phyloP scores from a whole-genome alignment of 2,888 invertebrate species.

The Eurois occulta region DNA sequence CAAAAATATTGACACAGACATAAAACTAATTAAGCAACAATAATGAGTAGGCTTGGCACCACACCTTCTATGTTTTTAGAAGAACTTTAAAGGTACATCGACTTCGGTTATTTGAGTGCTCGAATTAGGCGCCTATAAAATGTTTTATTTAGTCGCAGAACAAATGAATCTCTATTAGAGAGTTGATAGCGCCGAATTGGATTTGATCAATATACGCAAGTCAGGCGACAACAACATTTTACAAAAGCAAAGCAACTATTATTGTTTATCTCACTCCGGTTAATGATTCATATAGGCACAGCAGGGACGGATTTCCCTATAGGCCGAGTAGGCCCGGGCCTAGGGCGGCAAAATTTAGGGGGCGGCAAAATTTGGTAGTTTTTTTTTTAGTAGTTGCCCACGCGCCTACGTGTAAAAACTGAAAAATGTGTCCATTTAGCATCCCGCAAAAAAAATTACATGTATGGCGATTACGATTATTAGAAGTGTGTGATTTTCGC shows the following conservation, averaged over 20 bases:
- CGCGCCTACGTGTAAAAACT: too few relatives aligned
- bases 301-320: too few relatives aligned
- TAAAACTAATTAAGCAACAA: slow-evolving; percentile 9
- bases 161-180: slow-evolving; percentile 65
- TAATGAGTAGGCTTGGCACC: background rate
- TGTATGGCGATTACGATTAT: too few relatives aligned
- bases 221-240: slow-evolving; percentile 76
- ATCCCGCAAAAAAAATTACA: too few relatives aligned
- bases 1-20: slow-evolving; percentile 16
- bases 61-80: background rate
- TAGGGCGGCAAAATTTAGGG: too few relatives aligned
- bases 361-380: too few relatives aligned
- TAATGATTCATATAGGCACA: slow-evolving; percentile 13
- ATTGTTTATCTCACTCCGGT: slow-evolving; percentile 2
- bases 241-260: slow-evolving; percentile 31
- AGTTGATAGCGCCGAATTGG: slow-evolving; percentile 71
- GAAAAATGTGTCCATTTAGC: too few relatives aligned
- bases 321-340: too few relatives aligned
- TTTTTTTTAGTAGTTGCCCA: too few relatives aligned
- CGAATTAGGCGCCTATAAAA: slow-evolving; percentile 34
- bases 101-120: slow-evolving; percentile 28
- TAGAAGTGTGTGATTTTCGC: too few relatives aligned
- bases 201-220: slow-evolving; percentile 72
- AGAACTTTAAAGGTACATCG: slow-evolving; percentile 29
- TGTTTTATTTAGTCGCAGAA: slow-evolving; percentile 40